Percentiles rank a stretch among this genome's conserved stretches.
These are phyloP conservation scores for Tinea pellionella DNA, from an alignment of 2,888 invertebrate genomes.

Conservation along the genomic window DNA sequence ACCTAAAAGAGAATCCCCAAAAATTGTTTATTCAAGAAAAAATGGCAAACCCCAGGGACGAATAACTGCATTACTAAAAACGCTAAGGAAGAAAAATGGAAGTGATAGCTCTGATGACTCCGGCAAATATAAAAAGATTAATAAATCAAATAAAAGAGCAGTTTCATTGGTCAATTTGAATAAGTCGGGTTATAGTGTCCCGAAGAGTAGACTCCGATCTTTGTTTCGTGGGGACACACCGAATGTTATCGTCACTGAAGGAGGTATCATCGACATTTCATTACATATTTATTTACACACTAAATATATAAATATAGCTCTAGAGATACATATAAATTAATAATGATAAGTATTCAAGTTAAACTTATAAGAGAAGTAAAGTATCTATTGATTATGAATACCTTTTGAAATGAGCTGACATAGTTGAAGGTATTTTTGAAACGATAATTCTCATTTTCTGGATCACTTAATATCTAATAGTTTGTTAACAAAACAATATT, in stretches of 20 bases:
- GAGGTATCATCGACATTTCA: slow-evolving; percentile 41
- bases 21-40: slow-evolving; percentile 50
- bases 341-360: too few species aligned
- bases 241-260: slow-evolving; percentile 63
- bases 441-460: too few species aligned
- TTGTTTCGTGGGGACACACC: slow-evolving; percentile 60
- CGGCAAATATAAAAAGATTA: slow-evolving; percentile 59
- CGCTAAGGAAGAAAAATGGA: slow-evolving; percentile 43
- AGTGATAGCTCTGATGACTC: slow-evolving; percentile 48
- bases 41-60: slow-evolving; percentile 41
- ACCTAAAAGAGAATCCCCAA: slow-evolving; percentile 22
- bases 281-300: neutral
- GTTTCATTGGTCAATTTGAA: slow-evolving; percentile 48
- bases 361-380: too few species aligned
- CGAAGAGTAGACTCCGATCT: slow-evolving; percentile 48
- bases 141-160: slow-evolving; percentile 57
- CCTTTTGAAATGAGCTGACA: too few species aligned
- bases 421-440: too few species aligned
- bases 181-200: slow-evolving; percentile 44
- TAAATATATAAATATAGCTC: too few species aligned
- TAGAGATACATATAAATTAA: too few species aligned
- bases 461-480: too few species aligned
- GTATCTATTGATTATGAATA: too few species aligned
- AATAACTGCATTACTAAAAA: slow-evolving; percentile 48
- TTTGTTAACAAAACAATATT: too few species aligned